A percentile compares a stretch with the other conserved stretches of the same genome.
Evolutionary conservation across 2,888 invertebrate genomes (phyloP).

Genomic region (Globia sparganii): DNA sequence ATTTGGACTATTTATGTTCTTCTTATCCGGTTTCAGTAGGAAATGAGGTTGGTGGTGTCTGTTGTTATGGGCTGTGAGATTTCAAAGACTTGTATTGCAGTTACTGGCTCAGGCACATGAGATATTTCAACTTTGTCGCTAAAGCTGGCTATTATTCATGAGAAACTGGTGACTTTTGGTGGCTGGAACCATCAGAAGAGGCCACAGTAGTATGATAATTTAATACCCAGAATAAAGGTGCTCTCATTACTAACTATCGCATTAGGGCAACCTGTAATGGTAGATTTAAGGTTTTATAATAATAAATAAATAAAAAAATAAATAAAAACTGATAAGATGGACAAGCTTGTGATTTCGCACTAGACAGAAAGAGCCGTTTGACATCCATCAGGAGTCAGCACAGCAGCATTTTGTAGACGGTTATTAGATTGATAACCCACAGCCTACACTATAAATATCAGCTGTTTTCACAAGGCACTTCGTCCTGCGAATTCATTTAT

Average conservation of each 20-base stretch:
- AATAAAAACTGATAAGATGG: not conserved
- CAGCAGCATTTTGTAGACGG: not conserved
- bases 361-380: not conserved
- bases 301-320: too few species aligned
- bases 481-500: not conserved
- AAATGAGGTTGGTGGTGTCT: slow-evolving; percentile 24
- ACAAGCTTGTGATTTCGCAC: too few species aligned
- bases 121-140: not conserved
- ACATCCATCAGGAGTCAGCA: not conserved
- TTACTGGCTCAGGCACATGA: not conserved
- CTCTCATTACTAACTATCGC: too few species aligned
- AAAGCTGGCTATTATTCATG: not conserved
- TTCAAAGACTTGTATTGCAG: not conserved
- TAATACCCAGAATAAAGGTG: not conserved
- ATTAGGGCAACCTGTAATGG: too few species aligned
- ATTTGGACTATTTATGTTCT: slow-evolving; percentile 55
- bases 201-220: not conserved
- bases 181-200: not conserved
- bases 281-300: too few species aligned
- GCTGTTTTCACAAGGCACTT: not conserved
- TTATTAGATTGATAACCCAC: not conserved
- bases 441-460: not conserved
- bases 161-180: not conserved
- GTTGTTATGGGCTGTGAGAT: not conserved
- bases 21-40: slow-evolving; percentile 47